Conservation (phyloP, 2,113 vertebrate genomes). For the Speoplatyrhinus poulsoni region DNA sequence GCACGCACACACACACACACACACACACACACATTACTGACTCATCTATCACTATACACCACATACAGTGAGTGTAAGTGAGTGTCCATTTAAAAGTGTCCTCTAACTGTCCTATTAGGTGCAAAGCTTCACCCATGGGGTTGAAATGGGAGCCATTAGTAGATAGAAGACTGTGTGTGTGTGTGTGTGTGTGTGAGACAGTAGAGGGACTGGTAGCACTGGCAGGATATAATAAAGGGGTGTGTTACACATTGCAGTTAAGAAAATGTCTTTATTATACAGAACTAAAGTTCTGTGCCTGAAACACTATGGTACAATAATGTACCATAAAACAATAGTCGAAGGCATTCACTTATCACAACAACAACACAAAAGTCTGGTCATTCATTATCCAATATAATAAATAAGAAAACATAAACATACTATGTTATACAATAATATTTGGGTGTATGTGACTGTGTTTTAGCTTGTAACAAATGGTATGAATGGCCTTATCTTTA, state of each 20-base stretch:
- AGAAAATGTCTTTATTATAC: too few relatives aligned
- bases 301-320: background rate
- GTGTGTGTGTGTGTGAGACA: conserved; percentile 7
- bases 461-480: conserved; percentile 33
- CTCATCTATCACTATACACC: background rate
- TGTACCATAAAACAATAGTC: background rate
- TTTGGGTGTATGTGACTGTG: too few relatives aligned
- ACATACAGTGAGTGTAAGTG: conserved; percentile 18
- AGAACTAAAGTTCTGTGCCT: background rate
- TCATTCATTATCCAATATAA: conserved; percentile 9
- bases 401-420: background rate
- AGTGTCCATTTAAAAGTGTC: conserved; percentile 41
- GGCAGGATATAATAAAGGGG: too few relatives aligned
- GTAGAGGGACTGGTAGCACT: conserved; percentile 15
- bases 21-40: background rate
- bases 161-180: conserved; percentile 32
- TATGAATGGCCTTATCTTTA: conserved; percentile 11
- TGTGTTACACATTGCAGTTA: too few relatives aligned
- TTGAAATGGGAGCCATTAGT: conserved; percentile 58
- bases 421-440: too few relatives aligned
- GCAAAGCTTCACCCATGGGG: conserved; percentile 56
- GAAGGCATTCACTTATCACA: background rate
- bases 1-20: conserved; percentile 7
- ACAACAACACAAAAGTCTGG: background rate
- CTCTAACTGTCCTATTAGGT: conserved; percentile 71